Percentiles rank a stretch among this genome's conserved stretches.
Conservation (phyloP, 2,888 invertebrate species). For the Perizoma flavofasciatum region DNA sequence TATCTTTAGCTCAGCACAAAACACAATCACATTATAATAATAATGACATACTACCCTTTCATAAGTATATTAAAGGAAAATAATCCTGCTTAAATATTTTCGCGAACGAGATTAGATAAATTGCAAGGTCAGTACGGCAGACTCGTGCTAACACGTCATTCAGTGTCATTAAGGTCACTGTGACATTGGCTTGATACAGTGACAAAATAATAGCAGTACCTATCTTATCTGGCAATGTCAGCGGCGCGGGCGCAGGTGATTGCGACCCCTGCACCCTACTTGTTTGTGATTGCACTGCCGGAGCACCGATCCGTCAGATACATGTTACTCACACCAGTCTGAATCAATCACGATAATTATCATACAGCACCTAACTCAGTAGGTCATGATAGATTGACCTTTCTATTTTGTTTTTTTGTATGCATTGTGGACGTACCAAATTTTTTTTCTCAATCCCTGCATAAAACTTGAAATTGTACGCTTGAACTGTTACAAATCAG, state of each 20-base stretch:
- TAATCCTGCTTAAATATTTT: conserved; percentile 63
- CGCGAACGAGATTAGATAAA: conserved; percentile 81
- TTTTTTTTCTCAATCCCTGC: no score
- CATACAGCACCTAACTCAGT: background rate
- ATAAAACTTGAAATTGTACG: no score
- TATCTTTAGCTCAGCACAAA: background rate
- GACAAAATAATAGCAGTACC: conserved; percentile 77
- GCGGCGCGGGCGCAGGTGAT: conserved; percentile 77
- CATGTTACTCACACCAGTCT: conserved; percentile 4
- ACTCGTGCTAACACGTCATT: conserved; percentile 74
- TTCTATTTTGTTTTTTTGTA: no score
- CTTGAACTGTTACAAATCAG: background rate
- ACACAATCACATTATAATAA: no score
- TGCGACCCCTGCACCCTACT: conserved; percentile 67
- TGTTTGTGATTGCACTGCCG: conserved; percentile 18
- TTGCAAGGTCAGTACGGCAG: conserved; percentile 74
- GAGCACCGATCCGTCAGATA: background rate
- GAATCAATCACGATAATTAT: background rate
- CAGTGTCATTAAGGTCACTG: conserved; percentile 82
- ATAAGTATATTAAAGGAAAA: conserved; percentile 44
- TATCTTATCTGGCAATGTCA: conserved; percentile 82
- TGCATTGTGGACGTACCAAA: no score
- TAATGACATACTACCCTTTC: conserved; percentile 21
- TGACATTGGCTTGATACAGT: conserved; percentile 80
- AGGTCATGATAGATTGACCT: no score